These are phyloP conservation scores for Toxotes chatareus DNA, from an alignment of 2,113 vertebrate genomes.

Conservation along the genomic window DNA sequence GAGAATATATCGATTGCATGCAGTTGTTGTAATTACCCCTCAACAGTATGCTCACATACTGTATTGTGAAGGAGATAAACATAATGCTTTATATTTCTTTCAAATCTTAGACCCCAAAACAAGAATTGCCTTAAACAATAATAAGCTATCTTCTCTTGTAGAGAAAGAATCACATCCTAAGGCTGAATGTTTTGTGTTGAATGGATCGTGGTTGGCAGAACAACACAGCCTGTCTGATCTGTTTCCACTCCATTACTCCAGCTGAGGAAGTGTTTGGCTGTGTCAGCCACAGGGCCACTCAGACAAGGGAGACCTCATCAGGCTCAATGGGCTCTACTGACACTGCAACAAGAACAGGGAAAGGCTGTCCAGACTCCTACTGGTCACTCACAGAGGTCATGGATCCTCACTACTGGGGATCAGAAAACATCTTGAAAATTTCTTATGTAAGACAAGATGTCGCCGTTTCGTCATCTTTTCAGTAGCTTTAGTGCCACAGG, in stretches of 20 bases:
- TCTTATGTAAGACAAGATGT: background rate
- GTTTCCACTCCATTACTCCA: conserved; percentile 53
- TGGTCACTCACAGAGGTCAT: conserved; percentile 1
- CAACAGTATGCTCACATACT: background rate
- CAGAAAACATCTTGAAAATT: background rate
- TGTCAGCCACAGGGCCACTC: conserved; percentile 22
- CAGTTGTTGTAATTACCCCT: no score
- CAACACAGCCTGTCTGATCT: conserved; percentile 33
- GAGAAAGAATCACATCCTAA: background rate
- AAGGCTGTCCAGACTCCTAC: conserved; percentile 4
- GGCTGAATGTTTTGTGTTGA: conserved; percentile 42
- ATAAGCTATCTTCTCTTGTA: background rate
- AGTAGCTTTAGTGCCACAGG: no score
- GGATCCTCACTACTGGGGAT: background rate
- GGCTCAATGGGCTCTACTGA: background rate
- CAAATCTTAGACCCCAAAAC: background rate
- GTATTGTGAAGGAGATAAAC: background rate
- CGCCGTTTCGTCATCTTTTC: background rate
- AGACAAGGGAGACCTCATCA: conserved; percentile 24
- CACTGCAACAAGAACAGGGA: background rate
- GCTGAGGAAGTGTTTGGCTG: conserved; percentile 43
- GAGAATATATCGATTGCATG: no score
- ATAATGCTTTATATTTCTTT: background rate
- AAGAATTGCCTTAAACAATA: background rate
- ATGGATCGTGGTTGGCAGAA: conserved; percentile 37